Conservation (phyloP, 1,140 invertebrate species). For the Eumaeus atala region DNA sequence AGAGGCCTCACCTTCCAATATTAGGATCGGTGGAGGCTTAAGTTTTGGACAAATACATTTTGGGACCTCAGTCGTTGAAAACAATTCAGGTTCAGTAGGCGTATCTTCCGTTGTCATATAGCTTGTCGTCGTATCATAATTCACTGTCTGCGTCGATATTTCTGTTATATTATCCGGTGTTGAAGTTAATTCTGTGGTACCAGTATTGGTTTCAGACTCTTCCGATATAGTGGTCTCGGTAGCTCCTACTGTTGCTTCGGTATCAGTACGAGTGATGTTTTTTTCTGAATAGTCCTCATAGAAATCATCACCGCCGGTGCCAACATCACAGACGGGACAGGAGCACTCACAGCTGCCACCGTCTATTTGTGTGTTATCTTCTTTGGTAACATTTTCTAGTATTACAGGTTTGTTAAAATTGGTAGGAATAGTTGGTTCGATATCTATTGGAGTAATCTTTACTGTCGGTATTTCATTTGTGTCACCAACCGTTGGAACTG, state of each 20-base stretch:
- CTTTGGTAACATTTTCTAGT: conserved; percentile 37
- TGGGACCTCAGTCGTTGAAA: conserved; percentile 49
- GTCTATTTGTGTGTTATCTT: conserved; percentile 50
- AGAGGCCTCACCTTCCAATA: conserved; percentile 83
- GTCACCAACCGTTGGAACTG: conserved; percentile 78
- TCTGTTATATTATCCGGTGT: conserved; percentile 21
- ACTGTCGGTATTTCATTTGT: conserved; percentile 74
- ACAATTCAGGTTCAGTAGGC: conserved; percentile 37
- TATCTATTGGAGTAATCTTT: conserved; percentile 73
- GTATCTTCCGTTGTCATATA: conserved; percentile 21
- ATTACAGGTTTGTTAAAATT: conserved; percentile 61
- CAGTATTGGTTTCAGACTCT: background rate
- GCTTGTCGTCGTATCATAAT: conserved; percentile 25
- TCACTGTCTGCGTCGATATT: conserved; percentile 20
- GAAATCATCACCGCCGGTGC: conserved; percentile 58
- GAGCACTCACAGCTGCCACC: conserved; percentile 85
- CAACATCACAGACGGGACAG: conserved; percentile 77
- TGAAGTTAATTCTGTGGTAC: conserved; percentile 21
- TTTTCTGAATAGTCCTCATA: conserved; percentile 51
- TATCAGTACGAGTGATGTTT: conserved; percentile 23
- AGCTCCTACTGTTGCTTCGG: conserved; percentile 2
- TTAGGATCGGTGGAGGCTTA: conserved; percentile 81
- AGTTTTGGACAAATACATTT: conserved; percentile 76
- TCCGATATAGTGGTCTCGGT: background rate
- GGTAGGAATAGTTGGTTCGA: conserved; percentile 52